These are phyloP conservation scores for Perca fluviatilis DNA, from an alignment of 2,113 vertebrate genomes.

Conservation along the genomic window DNA sequence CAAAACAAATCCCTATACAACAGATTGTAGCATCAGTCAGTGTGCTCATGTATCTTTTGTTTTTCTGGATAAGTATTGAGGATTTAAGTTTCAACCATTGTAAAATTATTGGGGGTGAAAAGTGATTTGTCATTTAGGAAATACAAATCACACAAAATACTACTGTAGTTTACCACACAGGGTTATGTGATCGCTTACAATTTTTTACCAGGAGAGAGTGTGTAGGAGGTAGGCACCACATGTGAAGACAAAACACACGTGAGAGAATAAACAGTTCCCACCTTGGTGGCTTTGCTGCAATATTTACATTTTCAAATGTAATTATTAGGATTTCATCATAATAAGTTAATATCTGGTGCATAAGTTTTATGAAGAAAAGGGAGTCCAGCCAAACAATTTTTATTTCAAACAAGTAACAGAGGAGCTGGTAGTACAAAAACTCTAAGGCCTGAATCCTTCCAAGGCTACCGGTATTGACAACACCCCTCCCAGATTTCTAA, in stretches of 20 bases:
- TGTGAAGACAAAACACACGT: no score
- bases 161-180: not conserved
- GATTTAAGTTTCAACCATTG: not conserved
- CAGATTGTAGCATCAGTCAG: not conserved
- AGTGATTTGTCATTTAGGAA: slow-evolving; percentile 3
- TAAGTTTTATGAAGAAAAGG: no score
- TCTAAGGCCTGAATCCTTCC: no score
- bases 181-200: not conserved
- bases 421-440: no score
- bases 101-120: not conserved
- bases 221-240: not conserved
- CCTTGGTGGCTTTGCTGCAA: not conserved
- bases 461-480: no score
- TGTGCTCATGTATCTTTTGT: not conserved
- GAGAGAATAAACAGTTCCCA: not conserved
- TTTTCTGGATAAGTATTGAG: not conserved
- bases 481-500: no score
- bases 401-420: no score
- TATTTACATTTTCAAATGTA: not conserved
- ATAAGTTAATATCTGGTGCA: not conserved
- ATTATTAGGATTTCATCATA: no score
- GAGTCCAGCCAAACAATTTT: no score
- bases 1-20: not conserved
- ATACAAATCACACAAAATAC: not conserved
- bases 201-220: not conserved